Conservation (phyloP, 2,888 invertebrate genomes). For the Erpobdella octoculata region DNA sequence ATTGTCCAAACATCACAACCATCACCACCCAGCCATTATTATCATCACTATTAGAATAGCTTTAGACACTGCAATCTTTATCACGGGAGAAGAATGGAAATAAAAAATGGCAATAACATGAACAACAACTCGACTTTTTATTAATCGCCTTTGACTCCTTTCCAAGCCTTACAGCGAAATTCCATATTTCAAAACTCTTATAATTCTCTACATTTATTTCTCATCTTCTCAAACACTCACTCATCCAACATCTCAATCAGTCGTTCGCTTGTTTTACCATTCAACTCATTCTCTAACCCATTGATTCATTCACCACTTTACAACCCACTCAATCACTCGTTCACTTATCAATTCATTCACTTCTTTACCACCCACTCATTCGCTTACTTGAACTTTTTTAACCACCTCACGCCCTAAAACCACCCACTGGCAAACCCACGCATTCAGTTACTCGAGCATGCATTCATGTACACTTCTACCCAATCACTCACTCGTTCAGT, state of each 20-base stretch:
- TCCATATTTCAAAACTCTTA: conserved; percentile 4
- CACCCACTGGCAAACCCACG: too few relatives aligned
- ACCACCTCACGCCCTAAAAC: too few relatives aligned
- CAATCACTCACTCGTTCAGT: not conserved
- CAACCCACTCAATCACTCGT: too few relatives aligned
- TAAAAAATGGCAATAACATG: too few relatives aligned
- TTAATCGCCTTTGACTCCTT: not conserved
- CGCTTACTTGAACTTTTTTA: too few relatives aligned
- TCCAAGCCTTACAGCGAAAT: not conserved
- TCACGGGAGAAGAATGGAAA: too few relatives aligned
- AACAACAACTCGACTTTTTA: not conserved
- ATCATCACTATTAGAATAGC: too few relatives aligned
- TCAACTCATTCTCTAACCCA: not conserved
- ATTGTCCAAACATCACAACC: too few relatives aligned
- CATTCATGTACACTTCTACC: not conserved
- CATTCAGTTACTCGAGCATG: not conserved
- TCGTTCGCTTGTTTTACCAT: not conserved
- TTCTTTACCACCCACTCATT: not conserved
- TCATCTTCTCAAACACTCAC: not conserved
- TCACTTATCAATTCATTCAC: not conserved
- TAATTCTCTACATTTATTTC: conserved; percentile 2
- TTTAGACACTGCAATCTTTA: too few relatives aligned
- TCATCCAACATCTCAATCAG: not conserved
- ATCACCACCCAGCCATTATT: too few relatives aligned
- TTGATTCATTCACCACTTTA: not conserved